Evolutionary conservation across 2,888 invertebrate genomes (phyloP).

Genomic region (Phyllotreta cruciferae): DNA sequence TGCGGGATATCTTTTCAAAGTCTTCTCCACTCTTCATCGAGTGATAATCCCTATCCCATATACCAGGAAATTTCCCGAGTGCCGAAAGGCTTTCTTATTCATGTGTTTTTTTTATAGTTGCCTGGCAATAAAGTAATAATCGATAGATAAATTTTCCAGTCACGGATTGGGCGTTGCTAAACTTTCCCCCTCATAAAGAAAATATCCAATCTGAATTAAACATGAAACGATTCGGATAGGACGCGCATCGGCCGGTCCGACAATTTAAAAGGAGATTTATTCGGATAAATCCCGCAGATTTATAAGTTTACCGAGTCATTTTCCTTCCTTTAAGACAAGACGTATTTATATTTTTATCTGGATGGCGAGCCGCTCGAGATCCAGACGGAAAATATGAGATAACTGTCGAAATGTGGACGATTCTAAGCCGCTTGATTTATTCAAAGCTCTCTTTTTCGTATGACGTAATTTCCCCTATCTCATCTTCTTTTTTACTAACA

Average conservation of each 20-base stretch:
- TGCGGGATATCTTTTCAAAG: not conserved
- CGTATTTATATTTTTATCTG: slow-evolving; percentile 59
- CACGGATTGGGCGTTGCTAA: slow-evolving; percentile 45
- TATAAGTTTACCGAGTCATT: slow-evolving; percentile 57
- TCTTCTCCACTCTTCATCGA: slow-evolving; percentile 21
- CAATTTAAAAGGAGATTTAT: slow-evolving; percentile 53
- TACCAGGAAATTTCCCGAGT: slow-evolving; percentile 2
- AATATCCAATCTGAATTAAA: slow-evolving; percentile 57
- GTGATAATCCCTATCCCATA: slow-evolving; percentile 19
- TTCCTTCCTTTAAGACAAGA: slow-evolving; percentile 52
- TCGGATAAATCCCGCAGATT: slow-evolving; percentile 52
- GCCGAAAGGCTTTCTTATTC: slow-evolving; percentile 39
- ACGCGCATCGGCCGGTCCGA: slow-evolving; percentile 41
- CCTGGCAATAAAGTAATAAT: slow-evolving; percentile 52
- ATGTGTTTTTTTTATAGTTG: slow-evolving; percentile 37
- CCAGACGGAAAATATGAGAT: slow-evolving; percentile 54
- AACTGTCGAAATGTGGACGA: slow-evolving; percentile 55
- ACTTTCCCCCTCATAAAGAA: slow-evolving; percentile 50
- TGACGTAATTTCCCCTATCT: slow-evolving; percentile 18
- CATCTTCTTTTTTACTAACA: slow-evolving; percentile 1
- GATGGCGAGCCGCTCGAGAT: slow-evolving; percentile 53
- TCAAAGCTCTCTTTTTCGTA: slow-evolving; percentile 30
- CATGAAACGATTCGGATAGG: slow-evolving; percentile 54
- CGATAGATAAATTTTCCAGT: slow-evolving; percentile 51
- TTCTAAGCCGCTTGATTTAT: slow-evolving; percentile 55